phyloP scores from a whole-genome alignment of 1,140 invertebrate species.

The Kradibia gibbosae region DNA sequence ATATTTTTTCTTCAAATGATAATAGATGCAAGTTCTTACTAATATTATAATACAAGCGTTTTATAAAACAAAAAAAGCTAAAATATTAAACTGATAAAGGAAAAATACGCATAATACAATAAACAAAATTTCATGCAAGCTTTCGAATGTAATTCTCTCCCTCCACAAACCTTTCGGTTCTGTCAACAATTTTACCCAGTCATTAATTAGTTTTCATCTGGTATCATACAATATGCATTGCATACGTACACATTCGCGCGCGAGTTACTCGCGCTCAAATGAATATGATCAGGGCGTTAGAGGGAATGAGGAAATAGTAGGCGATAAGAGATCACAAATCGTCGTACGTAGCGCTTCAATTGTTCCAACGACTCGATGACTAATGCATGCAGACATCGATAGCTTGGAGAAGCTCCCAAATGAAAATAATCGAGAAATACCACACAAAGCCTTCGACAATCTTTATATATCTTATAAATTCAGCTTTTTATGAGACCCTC shows the following conservation, averaged over 20 bases:
- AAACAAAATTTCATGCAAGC: too few relatives aligned
- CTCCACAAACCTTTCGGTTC: too few relatives aligned
- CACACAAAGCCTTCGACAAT: background rate
- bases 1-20: too few relatives aligned
- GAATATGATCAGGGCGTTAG: background rate
- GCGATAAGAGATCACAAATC: conserved; percentile 24
- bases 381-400: conserved; percentile 10
- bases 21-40: too few relatives aligned
- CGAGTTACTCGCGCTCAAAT: background rate
- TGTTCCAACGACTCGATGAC: conserved; percentile 10
- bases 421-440: background rate
- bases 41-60: too few relatives aligned
- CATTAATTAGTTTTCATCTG: background rate
- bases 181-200: conserved; percentile 6
- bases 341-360: background rate
- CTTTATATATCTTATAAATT: too few relatives aligned
- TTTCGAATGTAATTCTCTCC: too few relatives aligned
- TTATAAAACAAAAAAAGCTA: too few relatives aligned
- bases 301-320: conserved; percentile 19
- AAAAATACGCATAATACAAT: too few relatives aligned
- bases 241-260: background rate
- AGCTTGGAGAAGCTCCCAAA: background rate
- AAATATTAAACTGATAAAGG: too few relatives aligned
- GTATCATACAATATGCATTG: background rate
- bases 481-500: too few relatives aligned